Percentiles rank a stretch among this genome's conserved stretches.
Conservation (phyloP, 2,113 vertebrate genomes). For the Alectura lathami region DNA sequence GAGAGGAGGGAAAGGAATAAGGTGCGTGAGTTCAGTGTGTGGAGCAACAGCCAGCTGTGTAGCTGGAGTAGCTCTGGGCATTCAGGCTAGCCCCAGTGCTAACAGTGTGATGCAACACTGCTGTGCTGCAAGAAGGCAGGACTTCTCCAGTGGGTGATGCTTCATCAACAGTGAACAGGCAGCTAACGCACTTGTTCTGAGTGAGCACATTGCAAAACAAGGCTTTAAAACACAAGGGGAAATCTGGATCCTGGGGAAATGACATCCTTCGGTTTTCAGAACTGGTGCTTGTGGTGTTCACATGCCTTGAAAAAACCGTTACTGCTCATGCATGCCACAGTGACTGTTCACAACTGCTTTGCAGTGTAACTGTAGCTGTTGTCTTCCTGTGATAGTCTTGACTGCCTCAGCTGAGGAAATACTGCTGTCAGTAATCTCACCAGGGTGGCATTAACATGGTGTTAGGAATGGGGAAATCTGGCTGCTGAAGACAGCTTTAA, state of each 20-base stretch:
- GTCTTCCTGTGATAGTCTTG: background rate
- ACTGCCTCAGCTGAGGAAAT: background rate
- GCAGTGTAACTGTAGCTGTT: background rate
- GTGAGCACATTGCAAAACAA: background rate
- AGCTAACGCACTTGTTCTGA: background rate
- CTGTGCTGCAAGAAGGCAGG: background rate
- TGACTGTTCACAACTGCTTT: slow-evolving; percentile 64
- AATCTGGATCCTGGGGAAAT: background rate
- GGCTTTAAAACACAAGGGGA: background rate
- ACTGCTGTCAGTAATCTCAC: background rate
- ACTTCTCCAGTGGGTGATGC: background rate
- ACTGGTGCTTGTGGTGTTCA: slow-evolving; percentile 54
- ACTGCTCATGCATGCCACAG: slow-evolving; percentile 14
- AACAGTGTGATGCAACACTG: too few species aligned
- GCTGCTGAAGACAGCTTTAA: background rate
- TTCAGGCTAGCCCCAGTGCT: background rate
- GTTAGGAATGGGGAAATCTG: background rate
- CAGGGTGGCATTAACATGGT: rapidly evolving
- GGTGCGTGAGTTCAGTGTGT: background rate
- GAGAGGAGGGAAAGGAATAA: background rate
- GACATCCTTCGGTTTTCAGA: background rate
- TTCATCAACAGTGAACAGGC: rapidly evolving
- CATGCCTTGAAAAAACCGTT: background rate
- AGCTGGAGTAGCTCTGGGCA: background rate
- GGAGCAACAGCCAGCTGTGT: background rate